Base-by-base conservation (phyloP, 2,888 invertebrate genomes). In the Drosophila affinis region DNA sequence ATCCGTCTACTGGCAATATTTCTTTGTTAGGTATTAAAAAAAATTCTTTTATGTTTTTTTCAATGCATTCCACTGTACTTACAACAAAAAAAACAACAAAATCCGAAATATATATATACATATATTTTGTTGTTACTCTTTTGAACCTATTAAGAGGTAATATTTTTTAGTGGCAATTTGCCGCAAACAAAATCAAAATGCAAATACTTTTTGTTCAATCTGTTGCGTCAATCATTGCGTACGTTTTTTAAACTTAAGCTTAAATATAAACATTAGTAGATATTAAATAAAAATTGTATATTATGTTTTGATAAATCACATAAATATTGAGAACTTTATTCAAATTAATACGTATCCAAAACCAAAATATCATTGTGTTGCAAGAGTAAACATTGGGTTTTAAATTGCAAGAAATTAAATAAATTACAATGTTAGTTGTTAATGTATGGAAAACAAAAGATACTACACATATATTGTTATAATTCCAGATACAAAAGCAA, bases 1-100 rank as follows among this genome's bases (percentile, higher is more conserved):
- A 77, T 80, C 81, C 87, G 84, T 82, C 79, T 87, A 75, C 77
- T 81, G 79, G 87, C 85, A 84, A 87, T 81, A 87, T 76, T 62
- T 62, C 59, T 73, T 67, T 62, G 67, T 77, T 85, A 79, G 76
- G 83, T 81, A 79, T 81, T 82, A 79, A 62, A 60, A 62, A 72
- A 67, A 69, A 46, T 54, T 54, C 24, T 59, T 60, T 71, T 72
- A 63, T 27, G 67, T 84, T 78, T 57, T 72, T 79, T 74, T 58
- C 75, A 62, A 69, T 64, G 70, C 85, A 83, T 87, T 84, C 85
- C 79, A 77, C 74, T 87, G 82, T 81, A 81, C 81, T 81, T 81
- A 86, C 49, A 69, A 72, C 44, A 65, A 21, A 21, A 21, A 21
- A 0, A 21, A 62, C 55, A 73, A 45, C 12, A 12, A 46, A 48